Evolutionary conservation across 2,888 invertebrate species (phyloP).

Genomic region (Drosophila cyrtoloma): DNA sequence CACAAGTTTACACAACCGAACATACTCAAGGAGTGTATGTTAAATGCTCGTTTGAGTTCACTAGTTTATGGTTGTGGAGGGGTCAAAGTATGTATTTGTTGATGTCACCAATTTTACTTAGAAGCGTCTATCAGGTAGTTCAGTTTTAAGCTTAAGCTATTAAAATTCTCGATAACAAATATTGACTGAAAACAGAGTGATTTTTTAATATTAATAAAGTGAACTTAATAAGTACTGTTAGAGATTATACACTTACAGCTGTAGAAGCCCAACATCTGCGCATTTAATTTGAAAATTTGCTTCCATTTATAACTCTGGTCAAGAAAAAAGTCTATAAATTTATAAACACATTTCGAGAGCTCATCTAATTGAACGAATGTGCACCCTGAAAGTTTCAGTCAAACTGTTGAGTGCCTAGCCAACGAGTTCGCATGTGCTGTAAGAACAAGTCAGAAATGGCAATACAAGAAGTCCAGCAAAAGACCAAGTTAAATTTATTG

Average conservation of each 20-base stretch:
- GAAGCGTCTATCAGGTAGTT: neutral
- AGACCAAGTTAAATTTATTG: slow-evolving; percentile 78
- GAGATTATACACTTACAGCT: neutral
- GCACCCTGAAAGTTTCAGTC: slow-evolving; percentile 17
- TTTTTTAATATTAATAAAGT: neutral
- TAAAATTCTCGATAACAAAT: neutral
- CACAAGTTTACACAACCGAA: slow-evolving; percentile 40
- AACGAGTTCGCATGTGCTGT: slow-evolving; percentile 29
- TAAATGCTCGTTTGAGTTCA: slow-evolving; percentile 56
- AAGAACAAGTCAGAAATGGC: slow-evolving; percentile 40
- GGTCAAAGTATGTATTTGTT: neutral
- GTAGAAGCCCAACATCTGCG: neutral
- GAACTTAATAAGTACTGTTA: neutral
- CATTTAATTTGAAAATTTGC: neutral
- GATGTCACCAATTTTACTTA: slow-evolving; percentile 3
- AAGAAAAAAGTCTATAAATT: neutral
- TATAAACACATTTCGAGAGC: neutral
- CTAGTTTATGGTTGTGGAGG: neutral
- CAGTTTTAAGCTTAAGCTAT: neutral
- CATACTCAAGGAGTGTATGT: slow-evolving; percentile 35
- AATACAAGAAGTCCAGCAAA: slow-evolving; percentile 47
- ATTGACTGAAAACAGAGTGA: neutral
- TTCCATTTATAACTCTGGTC: neutral
- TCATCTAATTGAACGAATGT: slow-evolving; percentile 56
- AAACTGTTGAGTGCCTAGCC: slow-evolving; percentile 25